Evolutionary conservation across 1,140 invertebrate species (phyloP), one percentile per base, ranked within the genome.

Genomic region (Drosophila tani): DNA sequence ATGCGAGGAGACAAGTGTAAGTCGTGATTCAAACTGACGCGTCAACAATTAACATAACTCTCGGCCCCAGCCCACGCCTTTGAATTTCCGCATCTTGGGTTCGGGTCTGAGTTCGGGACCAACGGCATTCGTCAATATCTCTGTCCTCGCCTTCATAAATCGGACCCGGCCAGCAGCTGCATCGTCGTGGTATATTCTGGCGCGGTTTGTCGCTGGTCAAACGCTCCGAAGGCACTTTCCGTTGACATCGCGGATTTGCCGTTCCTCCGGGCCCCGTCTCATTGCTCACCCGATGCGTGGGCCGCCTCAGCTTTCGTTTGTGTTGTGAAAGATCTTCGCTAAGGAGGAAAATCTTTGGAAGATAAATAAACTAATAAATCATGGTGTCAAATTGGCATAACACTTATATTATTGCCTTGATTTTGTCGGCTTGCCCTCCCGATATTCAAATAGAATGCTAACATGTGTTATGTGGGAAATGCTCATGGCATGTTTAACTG

Each of bases 341-440:
- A 49, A 62, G 81, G 76, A 67, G 57, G 65, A 75, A 86, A 81
- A 79, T 87, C 78, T 88, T 88, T 88, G 74, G 40, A 64, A 84
- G 80, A 88, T 88, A 88, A 88, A 88, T 88, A 88, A 84, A 68
- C 77, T 75, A 88, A 88, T 88, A 88, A 88, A 88, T 88, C 84
- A 88, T 88, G 84, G 81, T 88, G 84, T 88, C 88, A 88, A 88
- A 88, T 88, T 88, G 84, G 74, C 84, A 75, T 68, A 71, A 55
- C 78, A 84, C 78, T 88, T 81, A 88, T 84, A 75, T 78, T 87
- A 87, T 58, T 67, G 70, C 64, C 67, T 73, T 77, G 73, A 58
- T 56, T 62, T 43, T 62, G 40, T 57, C 81, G 35, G 60, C 62
- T 56, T 27, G 65, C 63, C 46, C 40, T 45, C 50, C n/a, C 41